Percentiles rank a stretch among this genome's conserved stretches.
These are phyloP conservation scores for Heptranchias perlo DNA, from an alignment of 2,113 vertebrate species.

Conservation along the genomic window DNA sequence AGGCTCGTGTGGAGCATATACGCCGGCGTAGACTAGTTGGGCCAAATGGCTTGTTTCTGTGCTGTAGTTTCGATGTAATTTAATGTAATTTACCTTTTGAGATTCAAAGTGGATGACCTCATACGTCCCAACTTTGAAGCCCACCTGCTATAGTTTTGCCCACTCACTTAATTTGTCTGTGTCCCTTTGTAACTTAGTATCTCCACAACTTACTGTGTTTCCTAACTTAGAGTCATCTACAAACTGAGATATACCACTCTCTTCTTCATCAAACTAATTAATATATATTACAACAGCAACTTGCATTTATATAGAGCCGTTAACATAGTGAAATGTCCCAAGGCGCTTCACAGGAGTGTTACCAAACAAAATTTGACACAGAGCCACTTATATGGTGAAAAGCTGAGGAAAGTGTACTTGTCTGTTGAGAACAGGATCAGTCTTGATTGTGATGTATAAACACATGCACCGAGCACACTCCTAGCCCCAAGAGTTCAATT, in stretches of 20 bases:
- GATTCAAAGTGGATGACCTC: not conserved
- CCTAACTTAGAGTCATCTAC: not conserved
- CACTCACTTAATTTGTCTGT: not conserved
- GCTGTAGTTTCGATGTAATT: no score
- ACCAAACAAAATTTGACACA: no score
- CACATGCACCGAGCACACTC: not conserved
- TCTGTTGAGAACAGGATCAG: not conserved
- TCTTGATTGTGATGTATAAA: not conserved
- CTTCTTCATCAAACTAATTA: not conserved
- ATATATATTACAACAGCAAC: no score
- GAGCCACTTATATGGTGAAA: not conserved
- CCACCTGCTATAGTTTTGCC: not conserved
- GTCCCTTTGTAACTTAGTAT: not conserved
- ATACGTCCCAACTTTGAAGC: not conserved
- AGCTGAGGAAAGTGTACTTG: not conserved
- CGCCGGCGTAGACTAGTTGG: no score
- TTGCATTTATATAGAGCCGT: no score
- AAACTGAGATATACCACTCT: not conserved
- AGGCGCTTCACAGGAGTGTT: no score
- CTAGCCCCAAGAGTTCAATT: not conserved
- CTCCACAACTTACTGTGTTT: not conserved
- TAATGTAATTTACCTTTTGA: no score
- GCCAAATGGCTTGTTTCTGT: no score
- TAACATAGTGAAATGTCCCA: no score
- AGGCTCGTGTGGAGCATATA: no score